A percentile compares a stretch with the other conserved stretches of the same genome.
Evolutionary conservation across 2,113 vertebrate species (phyloP).

Genomic region (Ammodytes marinus): DNA sequence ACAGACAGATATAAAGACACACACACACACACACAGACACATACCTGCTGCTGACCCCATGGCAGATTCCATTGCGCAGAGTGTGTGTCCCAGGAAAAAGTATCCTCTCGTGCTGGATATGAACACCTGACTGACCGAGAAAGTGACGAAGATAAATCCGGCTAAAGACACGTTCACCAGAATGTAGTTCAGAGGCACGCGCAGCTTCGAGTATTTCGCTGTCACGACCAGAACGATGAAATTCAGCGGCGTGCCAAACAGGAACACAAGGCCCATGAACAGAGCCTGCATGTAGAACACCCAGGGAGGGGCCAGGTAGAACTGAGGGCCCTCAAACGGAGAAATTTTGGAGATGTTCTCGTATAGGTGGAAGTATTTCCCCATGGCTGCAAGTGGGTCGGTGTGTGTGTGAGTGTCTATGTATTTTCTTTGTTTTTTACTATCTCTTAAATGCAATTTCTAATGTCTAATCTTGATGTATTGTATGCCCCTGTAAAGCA

Average conservation of each 20-base stretch:
- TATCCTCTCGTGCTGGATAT: conserved; percentile 82
- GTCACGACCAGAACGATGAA: conserved; percentile 85
- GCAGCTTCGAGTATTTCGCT: conserved; percentile 86
- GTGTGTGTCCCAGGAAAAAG: conserved; percentile 83
- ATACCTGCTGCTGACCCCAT: conserved; percentile 74
- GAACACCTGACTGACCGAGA: conserved; percentile 87
- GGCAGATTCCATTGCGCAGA: conserved; percentile 84
- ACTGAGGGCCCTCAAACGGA: conserved; percentile 90
- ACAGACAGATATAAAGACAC: conserved; percentile 49
- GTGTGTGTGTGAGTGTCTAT: no score
- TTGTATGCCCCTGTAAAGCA: no score
- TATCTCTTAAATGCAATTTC: no score
- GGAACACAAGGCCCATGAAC: conserved; percentile 87
- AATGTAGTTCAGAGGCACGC: conserved; percentile 90
- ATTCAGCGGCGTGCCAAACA: conserved; percentile 86
- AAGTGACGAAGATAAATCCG: conserved; percentile 83
- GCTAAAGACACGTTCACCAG: conserved; percentile 87
- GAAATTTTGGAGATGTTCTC: conserved; percentile 82
- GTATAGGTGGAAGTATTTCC: conserved; percentile 88
- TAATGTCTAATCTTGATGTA: neutral
- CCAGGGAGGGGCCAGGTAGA: conserved; percentile 88
- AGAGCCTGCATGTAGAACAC: conserved; percentile 86
- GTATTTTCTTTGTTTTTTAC: no score
- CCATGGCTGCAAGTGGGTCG: conserved; percentile 65
- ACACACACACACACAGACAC: no score